A percentile compares a stretch with the other conserved stretches of the same genome.
phyloP scores from a whole-genome alignment of 1,140 invertebrate genomes.

The Neuroterus valhalla region DNA sequence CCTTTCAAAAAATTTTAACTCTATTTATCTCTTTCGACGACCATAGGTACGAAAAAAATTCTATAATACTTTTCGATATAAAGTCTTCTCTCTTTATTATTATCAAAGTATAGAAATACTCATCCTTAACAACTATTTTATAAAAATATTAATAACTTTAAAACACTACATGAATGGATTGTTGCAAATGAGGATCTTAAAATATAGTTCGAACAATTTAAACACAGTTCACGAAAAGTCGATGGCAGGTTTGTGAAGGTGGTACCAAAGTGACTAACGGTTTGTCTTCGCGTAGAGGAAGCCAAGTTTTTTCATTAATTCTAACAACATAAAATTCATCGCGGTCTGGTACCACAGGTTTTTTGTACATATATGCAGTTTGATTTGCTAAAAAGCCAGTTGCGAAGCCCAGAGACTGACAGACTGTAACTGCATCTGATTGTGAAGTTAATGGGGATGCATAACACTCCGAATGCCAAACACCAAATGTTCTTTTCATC shows the following conservation, averaged over 20 bases:
- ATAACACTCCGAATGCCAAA: constrained; percentile 79
- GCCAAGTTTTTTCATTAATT: constrained; percentile 51
- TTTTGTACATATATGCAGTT: neutral
- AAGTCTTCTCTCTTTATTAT: no score
- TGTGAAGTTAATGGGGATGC: constrained; percentile 45
- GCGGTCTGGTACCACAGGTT: constrained; percentile 36
- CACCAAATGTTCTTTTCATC: constrained; percentile 74
- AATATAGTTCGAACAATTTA: constrained; percentile 4
- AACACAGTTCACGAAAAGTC: constrained; percentile 56
- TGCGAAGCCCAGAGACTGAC: constrained; percentile 50
- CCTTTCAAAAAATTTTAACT: no score
- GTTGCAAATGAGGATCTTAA: no score
- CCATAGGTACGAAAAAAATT: no score
- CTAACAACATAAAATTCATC: constrained; percentile 60
- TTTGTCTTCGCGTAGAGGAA: constrained; percentile 49
- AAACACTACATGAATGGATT: no score
- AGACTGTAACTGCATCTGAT: constrained; percentile 42
- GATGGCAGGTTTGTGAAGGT: constrained; percentile 50
- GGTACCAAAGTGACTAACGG: constrained; percentile 50
- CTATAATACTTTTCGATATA: no score
- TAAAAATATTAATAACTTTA: no score
- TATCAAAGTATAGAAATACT: no score
- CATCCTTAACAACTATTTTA: no score
- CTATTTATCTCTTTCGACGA: no score
- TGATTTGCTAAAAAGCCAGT: constrained; percentile 42